A percentile compares a stretch with the other conserved stretches of the same genome.
Evolutionary conservation across 1,140 invertebrate species (phyloP).

Genomic region (Lepidurus apus): DNA sequence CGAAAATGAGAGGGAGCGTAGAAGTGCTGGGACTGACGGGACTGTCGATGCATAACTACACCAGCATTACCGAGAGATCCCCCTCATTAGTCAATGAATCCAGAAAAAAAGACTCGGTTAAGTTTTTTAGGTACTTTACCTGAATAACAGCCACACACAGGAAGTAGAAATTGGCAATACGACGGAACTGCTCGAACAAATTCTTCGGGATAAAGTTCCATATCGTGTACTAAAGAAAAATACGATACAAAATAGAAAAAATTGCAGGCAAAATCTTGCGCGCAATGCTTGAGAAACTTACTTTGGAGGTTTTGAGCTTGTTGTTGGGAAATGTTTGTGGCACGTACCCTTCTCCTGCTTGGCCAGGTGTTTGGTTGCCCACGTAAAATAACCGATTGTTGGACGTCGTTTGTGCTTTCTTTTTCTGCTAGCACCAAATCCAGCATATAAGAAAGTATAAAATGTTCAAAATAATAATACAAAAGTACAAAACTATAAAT

Average conservation of each 20-base stretch:
- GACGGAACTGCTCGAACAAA: conserved; percentile 74
- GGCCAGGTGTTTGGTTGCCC: background rate
- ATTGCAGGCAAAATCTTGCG: background rate
- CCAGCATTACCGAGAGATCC: background rate
- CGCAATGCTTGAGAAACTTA: background rate
- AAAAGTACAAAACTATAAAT: too few species aligned
- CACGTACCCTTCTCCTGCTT: background rate
- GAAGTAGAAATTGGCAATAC: conserved; percentile 82
- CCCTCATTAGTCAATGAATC: background rate
- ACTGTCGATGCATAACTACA: conserved; percentile 52
- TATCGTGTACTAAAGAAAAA: conserved; percentile 59
- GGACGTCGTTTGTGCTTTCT: background rate
- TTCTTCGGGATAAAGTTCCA: conserved; percentile 78
- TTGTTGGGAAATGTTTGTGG: conserved; percentile 6
- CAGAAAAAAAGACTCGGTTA: background rate
- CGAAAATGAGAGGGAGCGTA: conserved; percentile 66
- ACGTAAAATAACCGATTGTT: conserved; percentile 19
- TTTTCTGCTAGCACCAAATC: background rate
- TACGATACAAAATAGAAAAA: background rate
- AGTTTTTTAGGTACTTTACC: conserved; percentile 46
- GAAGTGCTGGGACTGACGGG: conserved; percentile 71
- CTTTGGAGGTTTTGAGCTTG: background rate
- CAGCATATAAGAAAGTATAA: too few species aligned
- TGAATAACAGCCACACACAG: conserved; percentile 64
- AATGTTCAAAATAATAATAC: too few species aligned